Evolutionary conservation across 1,140 invertebrate species (phyloP).

Genomic region (Plodia interpunctella): DNA sequence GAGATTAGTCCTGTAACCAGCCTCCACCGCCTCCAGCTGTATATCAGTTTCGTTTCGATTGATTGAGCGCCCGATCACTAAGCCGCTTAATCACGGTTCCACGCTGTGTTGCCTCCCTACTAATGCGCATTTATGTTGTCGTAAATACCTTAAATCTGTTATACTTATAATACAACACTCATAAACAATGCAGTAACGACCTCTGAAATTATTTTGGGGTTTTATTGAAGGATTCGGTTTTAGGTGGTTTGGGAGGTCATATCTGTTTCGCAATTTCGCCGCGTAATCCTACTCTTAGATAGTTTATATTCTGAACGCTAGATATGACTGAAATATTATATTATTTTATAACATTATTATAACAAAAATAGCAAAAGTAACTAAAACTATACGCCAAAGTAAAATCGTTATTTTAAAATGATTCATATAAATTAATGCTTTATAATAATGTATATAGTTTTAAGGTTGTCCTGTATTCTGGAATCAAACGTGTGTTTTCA

Average conservation of each 20-base stretch:
- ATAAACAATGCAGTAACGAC: background rate
- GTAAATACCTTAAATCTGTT: slow-evolving; percentile 2
- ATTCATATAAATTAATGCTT: too few relatives aligned
- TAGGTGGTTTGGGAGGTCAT: too few relatives aligned
- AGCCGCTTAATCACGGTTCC: slow-evolving; percentile 1
- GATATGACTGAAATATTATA: too few relatives aligned
- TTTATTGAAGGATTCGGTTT: background rate
- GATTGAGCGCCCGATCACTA: slow-evolving; percentile 3
- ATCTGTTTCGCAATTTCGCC: too few relatives aligned
- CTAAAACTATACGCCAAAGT: too few relatives aligned
- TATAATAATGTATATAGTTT: too few relatives aligned
- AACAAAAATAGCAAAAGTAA: too few relatives aligned
- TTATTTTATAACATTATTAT: too few relatives aligned
- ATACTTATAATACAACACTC: background rate
- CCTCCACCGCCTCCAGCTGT: background rate
- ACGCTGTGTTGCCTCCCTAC: slow-evolving; percentile 6
- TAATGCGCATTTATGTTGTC: background rate
- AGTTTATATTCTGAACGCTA: too few relatives aligned
- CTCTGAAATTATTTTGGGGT: background rate
- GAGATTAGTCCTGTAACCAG: background rate
- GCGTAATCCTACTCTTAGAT: too few relatives aligned
- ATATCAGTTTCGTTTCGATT: background rate
- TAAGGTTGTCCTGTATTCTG: too few relatives aligned
- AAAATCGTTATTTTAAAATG: too few relatives aligned
- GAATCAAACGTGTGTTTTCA: background rate